Base-by-base conservation (phyloP, 53 echinoderm and acorn worm genomes). In the Temnopleurus reevesii region DNA sequence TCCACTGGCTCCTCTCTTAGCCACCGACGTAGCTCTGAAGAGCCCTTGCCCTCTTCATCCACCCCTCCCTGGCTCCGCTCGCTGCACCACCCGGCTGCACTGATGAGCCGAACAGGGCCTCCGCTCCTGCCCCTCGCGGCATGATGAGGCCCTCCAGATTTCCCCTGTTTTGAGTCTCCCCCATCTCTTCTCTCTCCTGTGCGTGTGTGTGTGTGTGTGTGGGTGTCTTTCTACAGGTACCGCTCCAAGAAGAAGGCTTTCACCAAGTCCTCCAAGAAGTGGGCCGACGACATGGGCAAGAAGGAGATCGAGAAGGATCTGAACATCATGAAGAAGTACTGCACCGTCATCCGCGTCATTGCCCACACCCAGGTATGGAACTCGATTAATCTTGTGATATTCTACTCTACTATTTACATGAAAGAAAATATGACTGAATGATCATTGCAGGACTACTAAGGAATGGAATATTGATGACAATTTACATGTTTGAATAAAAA, bases 171-270 rank as follows among this genome's bases (percentile, higher is more conserved):
- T 64, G 76, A 85, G 66, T 53, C 54, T 66, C 55, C 91, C 60
- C 31, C 2, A 27, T 92, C 59, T 90, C 33, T 87, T 81, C 65
- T 87, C 87, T 66, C 51, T 34, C 88, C 56, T 89, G 41, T 91
- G 8, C 81, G 56, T 89, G 45, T 77, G 53, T 56, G 81, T 89
- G 45, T 91, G 35, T 86, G 64, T 87, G 24, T 85, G 36, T 77
- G 82, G 86, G 59, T 85, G 59, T 85, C 26, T 59, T 59, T 76
- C 86, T 89, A 15, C 90, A 99, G 99, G 99, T 99, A 99, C 84
- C 94, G 99, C 79, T 92, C 99, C 83, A 99, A 99, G 96, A 99
- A 99, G 96, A 99, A 99, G 99, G 99, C 99, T 41, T 99, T 99
- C 90, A 99, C 96, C 91, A 99, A 96, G 90, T 89, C 99, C 28